Base-by-base conservation (phyloP, 2,888 invertebrate genomes). In the Cataglyphis albicans region DNA sequence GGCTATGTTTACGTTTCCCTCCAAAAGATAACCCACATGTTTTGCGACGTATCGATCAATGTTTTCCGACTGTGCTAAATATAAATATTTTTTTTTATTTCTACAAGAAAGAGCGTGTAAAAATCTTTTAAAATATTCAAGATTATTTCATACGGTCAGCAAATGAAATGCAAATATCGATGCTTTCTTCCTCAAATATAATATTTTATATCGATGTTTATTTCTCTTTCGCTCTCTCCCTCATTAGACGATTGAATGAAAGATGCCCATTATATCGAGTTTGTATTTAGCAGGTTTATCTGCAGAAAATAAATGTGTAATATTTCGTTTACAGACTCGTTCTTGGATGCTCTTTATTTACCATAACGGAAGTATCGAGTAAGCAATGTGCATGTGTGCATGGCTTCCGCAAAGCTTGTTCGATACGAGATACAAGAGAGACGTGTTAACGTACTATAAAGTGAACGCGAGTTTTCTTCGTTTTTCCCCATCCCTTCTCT, bases 391-490 rank as follows among this genome's bases (percentile, higher is more conserved):
- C 68, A 21, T 18, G 48, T 72, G 18, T n/a, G 12, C 21, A 44
- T 44, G 61, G 25, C 57, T 64, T 73, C 18, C 35, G 29, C 57
- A 35, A 80, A 75, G 75, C 64, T 38, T 48, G 78, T 41, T 78
- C 72, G 82, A 86, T 78, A 68, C 29, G 48, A 61, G 63, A 18
- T 70, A 78, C 73, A 70, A 57, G 57, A 48, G 75, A 70, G 57
- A 82, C 65, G 70, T 65, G 78, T 74, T 84, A 78, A 86, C 64
- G 64, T 81, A 29, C 48, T 70, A 74, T 84, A 81, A 81, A 84
- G 73, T 52, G 67, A 61, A 75, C 65, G 35, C 74, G 29, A 81
- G 41, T 44, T 48, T 70, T 81, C 64, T 73, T 61, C 52, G 44
- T 78, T 59, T 72, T 75, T 57, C 21, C 21, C 15, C 73, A 52